Conservation (phyloP, 2,888 invertebrate genomes). For the Leptinotarsa juncta region DNA sequence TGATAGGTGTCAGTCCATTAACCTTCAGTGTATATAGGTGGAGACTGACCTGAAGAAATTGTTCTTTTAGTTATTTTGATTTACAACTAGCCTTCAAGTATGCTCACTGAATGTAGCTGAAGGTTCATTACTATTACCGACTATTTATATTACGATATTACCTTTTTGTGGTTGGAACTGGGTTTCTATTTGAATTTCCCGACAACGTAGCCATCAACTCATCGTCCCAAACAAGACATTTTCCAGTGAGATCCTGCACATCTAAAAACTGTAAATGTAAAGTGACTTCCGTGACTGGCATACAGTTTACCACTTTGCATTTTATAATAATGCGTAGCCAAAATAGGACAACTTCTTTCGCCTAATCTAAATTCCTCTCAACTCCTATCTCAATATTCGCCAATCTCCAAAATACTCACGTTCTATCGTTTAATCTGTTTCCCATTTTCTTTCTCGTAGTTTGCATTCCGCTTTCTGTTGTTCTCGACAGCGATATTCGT, state of each 20-base stretch:
- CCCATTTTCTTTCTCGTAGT: conserved; percentile 55
- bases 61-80: no score
- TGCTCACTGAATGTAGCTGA: no score
- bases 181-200: no score
- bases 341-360: conserved; percentile 61
- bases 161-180: not conserved
- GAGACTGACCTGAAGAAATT: no score
- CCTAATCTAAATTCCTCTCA: conserved; percentile 60
- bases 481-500: conserved; percentile 42
- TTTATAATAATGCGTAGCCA: conserved; percentile 61
- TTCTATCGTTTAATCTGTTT: conserved; percentile 63
- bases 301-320: conserved; percentile 57
- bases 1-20: no score
- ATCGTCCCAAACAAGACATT: conserved; percentile 21
- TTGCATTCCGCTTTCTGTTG: conserved; percentile 45
- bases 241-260: conserved; percentile 21
- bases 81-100: no score
- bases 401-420: conserved; percentile 62
- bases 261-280: conserved; percentile 42
- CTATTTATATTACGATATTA: not conserved
- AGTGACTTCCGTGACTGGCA: conserved; percentile 55
- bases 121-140: no score
- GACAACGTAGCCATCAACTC: not conserved
- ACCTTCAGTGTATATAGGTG: no score
- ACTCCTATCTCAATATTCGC: conserved; percentile 60